Conservation (phyloP, 2,888 invertebrate species). For the Troilus luridus region DNA sequence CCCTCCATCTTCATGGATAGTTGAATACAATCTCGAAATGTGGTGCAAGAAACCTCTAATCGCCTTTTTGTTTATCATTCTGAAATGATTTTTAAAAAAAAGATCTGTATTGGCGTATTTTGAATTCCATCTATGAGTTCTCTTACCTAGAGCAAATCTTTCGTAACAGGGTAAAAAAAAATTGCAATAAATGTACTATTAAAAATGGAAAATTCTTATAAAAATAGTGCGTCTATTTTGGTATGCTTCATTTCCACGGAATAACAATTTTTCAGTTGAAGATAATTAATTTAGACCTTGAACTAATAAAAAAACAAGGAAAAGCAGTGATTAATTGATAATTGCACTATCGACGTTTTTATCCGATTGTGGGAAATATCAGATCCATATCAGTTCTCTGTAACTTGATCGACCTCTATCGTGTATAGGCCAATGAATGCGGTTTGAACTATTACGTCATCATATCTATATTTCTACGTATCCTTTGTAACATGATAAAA, state of each 20-base stretch:
- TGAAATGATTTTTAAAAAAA: too few species aligned
- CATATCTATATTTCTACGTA: not conserved
- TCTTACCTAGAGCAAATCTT: too few species aligned
- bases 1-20: too few species aligned
- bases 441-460: slow-evolving; percentile 11
- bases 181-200: too few species aligned
- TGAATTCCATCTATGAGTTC: too few species aligned
- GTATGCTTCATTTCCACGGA: not conserved
- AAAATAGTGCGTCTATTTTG: not conserved
- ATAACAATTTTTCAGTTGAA: not conserved
- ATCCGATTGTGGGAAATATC: slow-evolving; percentile 41
- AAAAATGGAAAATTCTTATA: too few species aligned
- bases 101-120: too few species aligned
- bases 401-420: not conserved
- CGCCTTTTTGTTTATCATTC: too few species aligned
- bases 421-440: not conserved
- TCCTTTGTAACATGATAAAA: not conserved
- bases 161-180: too few species aligned
- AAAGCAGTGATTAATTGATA: slow-evolving; percentile 5
- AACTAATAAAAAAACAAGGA: not conserved
- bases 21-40: too few species aligned
- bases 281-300: not conserved
- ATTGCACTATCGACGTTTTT: slow-evolving; percentile 32
- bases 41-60: too few species aligned
- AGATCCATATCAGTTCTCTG: slow-evolving; percentile 6